Conservation (phyloP, 2,113 vertebrate genomes). For the Aleadryas rufinucha region DNA sequence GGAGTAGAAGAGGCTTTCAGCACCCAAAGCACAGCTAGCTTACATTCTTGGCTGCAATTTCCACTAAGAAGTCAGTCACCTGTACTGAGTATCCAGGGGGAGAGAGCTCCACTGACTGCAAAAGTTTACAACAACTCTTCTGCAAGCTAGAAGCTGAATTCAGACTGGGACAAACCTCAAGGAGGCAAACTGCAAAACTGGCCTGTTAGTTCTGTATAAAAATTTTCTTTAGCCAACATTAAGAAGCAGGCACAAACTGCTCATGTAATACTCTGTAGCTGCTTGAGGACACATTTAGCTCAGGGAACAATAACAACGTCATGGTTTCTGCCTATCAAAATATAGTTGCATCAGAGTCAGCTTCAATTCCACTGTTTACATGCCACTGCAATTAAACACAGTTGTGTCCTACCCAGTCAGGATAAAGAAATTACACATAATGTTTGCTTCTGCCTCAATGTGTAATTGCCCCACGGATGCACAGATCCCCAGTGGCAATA, state of each 20-base stretch:
- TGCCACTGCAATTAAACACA: conserved; percentile 7
- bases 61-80: background rate
- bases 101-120: background rate
- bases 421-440: background rate
- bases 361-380: conserved; percentile 22
- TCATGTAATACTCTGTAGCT: background rate
- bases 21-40: background rate
- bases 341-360: conserved; percentile 20
- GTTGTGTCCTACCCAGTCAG: background rate
- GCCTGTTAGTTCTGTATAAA: background rate
- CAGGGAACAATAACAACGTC: background rate
- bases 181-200: background rate
- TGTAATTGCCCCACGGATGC: background rate
- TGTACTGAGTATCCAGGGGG: background rate
- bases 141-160: background rate
- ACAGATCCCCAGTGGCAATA: background rate
- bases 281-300: conserved; percentile 4
- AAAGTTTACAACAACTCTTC: background rate
- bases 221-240: background rate
- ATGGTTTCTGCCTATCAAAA: conserved; percentile 35
- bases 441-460: background rate
- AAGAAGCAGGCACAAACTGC: background rate
- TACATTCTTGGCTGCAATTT: background rate
- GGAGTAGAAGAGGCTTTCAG: background rate
- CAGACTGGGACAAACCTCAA: background rate